Evolutionary conservation across 2,113 vertebrate species (phyloP), one percentile per base, ranked within the genome.

Genomic region (Orthonyx spaldingii): DNA sequence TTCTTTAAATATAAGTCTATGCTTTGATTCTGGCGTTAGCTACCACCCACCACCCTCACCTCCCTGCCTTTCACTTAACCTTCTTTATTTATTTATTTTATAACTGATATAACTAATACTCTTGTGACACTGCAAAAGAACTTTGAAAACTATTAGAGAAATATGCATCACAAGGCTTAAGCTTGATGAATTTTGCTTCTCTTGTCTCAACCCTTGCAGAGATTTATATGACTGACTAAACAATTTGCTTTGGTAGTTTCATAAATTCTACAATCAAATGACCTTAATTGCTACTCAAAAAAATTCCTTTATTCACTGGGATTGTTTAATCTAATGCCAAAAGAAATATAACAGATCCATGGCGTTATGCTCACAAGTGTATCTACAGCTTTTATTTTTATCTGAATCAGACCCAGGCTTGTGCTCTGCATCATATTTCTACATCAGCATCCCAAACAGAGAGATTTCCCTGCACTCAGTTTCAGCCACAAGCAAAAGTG

Each of bases 11-110:
- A 57, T n/a, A 46, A 35, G 61, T 61, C 14, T 28, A 14, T 60
- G 18, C 16, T 52, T 79, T 69, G 28, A 23, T 69, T 69, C 18
- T 69, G 7, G 12, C 10, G 21, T 52, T 39, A 74, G 6, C 19
- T 28, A 66, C 13, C 13, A 23, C 3, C 1, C 8, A 11, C 7
- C 3, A 16, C 14, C 16, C 6, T 10, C 3, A 23, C 7, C 28
- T 24, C 26, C 37, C 13, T 12, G 8, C 4, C 7, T 33, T 55
- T 68, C 33, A 2, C 41, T 68, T 65, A 87, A 46, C 4, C 37
- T 66, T 17, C 17, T 63, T 71, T 63, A 56, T 27, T 76, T 87
- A 39, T n/a, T 76, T 93, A 22, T 87, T 89, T 78, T 66, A n/a
- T 65, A 44, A 57, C 18, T 13, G 37, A 15, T 1, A 12, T 16